These are phyloP conservation scores for Melanostoma scalare DNA, from an alignment of 2,888 invertebrate genomes.

Conservation along the genomic window DNA sequence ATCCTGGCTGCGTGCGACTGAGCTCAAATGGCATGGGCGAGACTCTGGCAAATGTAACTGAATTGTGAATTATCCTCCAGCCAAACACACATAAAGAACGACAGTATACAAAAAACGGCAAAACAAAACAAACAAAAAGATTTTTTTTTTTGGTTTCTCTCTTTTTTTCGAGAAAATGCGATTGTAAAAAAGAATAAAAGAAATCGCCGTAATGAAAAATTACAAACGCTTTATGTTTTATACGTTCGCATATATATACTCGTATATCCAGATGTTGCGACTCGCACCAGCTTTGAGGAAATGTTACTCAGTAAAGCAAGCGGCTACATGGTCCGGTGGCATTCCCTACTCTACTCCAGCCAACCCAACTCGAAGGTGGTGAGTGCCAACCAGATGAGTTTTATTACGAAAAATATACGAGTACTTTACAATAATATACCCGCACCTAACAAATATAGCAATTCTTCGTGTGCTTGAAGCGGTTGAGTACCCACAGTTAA, in stretches of 20 bases:
- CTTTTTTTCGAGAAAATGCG: slow-evolving; percentile 16
- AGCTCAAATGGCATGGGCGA: slow-evolving; percentile 44
- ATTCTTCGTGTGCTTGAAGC: background rate
- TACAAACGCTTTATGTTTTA: slow-evolving; percentile 52
- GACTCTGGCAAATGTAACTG: slow-evolving; percentile 47
- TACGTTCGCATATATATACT: slow-evolving; percentile 30
- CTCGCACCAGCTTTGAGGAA: slow-evolving; percentile 28
- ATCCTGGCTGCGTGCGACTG: slow-evolving; percentile 67
- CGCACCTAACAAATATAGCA: slow-evolving; percentile 23
- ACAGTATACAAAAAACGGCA: background rate
- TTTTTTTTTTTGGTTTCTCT: too few species aligned
- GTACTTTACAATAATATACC: slow-evolving; percentile 61
- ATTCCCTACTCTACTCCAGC: background rate
- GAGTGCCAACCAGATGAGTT: slow-evolving; percentile 61
- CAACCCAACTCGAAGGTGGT: slow-evolving; percentile 18
- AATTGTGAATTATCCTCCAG: slow-evolving; percentile 53
- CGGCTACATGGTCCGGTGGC: background rate
- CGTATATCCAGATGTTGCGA: slow-evolving; percentile 60
- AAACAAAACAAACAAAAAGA: background rate
- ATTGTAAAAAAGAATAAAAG: slow-evolving; percentile 51
- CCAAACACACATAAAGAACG: background rate
- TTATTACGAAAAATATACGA: slow-evolving; percentile 60
- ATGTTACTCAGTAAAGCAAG: background rate
- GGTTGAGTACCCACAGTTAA: background rate
- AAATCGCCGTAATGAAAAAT: slow-evolving; percentile 71